Conservation (phyloP, 2,888 invertebrate genomes). For the Conus canariensis region DNA sequence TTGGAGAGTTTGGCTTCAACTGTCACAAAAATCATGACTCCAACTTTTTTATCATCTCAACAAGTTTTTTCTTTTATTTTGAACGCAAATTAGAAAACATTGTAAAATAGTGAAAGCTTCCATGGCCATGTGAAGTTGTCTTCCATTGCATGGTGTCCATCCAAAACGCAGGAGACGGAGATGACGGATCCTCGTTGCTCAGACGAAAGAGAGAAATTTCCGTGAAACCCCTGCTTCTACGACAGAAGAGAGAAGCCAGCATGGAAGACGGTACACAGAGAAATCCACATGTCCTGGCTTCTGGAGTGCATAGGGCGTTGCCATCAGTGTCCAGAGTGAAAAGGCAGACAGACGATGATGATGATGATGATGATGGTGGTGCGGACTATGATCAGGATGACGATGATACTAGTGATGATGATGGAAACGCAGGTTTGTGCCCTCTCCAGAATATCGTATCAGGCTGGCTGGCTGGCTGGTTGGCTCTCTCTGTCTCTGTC, state of each 20-base stretch:
- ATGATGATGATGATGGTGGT: neutral
- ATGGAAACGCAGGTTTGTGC: neutral
- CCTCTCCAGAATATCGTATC: too few relatives aligned
- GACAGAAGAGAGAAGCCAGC: constrained; percentile 1
- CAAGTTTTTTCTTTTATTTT: too few relatives aligned
- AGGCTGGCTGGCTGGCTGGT: too few relatives aligned
- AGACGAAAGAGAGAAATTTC: neutral
- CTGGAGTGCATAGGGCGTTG: neutral
- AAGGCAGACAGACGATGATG: neutral
- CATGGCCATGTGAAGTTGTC: too few relatives aligned
- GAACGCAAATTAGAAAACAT: too few relatives aligned
- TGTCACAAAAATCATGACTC: too few relatives aligned
- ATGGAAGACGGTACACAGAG: neutral
- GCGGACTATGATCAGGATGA: neutral
- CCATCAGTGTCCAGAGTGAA: neutral
- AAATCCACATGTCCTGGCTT: neutral
- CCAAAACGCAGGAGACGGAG: neutral
- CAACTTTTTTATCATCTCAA: too few relatives aligned
- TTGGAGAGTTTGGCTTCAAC: too few relatives aligned
- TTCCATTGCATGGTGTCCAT: too few relatives aligned
- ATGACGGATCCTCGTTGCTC: neutral
- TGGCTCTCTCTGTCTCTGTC: neutral
- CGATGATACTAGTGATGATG: neutral
- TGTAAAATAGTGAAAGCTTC: too few relatives aligned
- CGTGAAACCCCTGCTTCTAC: neutral